Conservation (phyloP, 2,797 vertebrate genomes). For the Danio albolineatus region DNA sequence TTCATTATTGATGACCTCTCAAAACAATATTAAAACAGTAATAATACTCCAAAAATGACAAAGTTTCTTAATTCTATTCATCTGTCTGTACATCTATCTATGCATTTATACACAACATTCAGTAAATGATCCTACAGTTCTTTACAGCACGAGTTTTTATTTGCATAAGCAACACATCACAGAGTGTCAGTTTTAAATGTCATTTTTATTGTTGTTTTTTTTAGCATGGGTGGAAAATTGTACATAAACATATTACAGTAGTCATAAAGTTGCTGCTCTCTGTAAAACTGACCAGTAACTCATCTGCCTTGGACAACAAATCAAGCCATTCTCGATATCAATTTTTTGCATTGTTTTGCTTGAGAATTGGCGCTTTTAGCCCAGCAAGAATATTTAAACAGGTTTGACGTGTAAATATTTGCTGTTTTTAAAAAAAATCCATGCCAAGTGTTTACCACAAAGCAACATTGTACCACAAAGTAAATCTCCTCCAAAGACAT, state of each 20-base stretch:
- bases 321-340: neutral
- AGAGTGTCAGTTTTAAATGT: neutral
- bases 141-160: neutral
- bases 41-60: too few relatives aligned
- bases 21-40: too few relatives aligned
- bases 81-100: too few relatives aligned
- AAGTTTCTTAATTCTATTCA: too few relatives aligned
- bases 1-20: too few relatives aligned
- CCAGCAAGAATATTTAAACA: neutral
- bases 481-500: slow-evolving; percentile 14
- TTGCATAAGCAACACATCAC: neutral
- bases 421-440: neutral
- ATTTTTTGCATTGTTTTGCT: neutral
- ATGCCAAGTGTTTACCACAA: slow-evolving; percentile 4
- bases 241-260: slow-evolving; percentile 26
- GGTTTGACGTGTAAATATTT: slow-evolving; percentile 16
- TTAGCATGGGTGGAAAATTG: slow-evolving; percentile 6
- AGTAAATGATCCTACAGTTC: neutral
- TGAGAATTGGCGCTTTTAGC: neutral
- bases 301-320: slow-evolving; percentile 10
- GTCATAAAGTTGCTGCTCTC: slow-evolving; percentile 2
- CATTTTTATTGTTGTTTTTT: neutral
- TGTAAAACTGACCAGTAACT: neutral
- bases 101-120: too few relatives aligned
- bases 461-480: slow-evolving; percentile 1